A percentile compares a stretch with the other conserved stretches of the same genome.
Evolutionary conservation across 2,888 invertebrate genomes (phyloP).

Genomic region (Conistra vaccinii): DNA sequence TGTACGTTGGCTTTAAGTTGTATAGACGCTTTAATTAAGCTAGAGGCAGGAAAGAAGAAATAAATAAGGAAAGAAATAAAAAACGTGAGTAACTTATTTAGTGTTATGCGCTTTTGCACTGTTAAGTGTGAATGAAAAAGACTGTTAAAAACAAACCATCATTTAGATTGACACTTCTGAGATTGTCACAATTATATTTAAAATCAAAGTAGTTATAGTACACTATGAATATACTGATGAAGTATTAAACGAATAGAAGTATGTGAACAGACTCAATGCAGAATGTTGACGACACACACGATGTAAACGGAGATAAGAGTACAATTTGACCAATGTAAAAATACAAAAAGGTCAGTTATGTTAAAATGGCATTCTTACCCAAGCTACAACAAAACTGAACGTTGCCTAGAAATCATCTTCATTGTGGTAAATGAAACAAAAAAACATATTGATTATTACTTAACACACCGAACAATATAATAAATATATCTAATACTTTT

Average conservation of each 20-base stretch:
- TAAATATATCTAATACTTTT: background rate
- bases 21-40: constrained; percentile 48
- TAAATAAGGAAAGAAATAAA: constrained; percentile 13
- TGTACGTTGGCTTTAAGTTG: constrained; percentile 22
- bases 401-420: background rate
- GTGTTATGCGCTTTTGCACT: background rate
- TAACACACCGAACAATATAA: background rate
- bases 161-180: background rate
- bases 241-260: background rate
- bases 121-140: background rate
- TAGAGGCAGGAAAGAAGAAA: constrained; percentile 29
- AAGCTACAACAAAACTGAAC: background rate
- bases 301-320: background rate
- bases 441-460: background rate
- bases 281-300: background rate
- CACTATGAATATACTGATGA: background rate
- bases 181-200: background rate
- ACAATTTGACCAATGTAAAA: background rate
- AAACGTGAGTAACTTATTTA: constrained; percentile 16
- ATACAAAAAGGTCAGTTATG: background rate
- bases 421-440: too few species aligned
- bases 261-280: background rate
- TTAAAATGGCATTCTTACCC: background rate
- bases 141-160: background rate
- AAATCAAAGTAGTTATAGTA: background rate